Evolutionary conservation across 2,113 vertebrate species (phyloP).

Genomic region (Brienomyrus longianalis): DNA sequence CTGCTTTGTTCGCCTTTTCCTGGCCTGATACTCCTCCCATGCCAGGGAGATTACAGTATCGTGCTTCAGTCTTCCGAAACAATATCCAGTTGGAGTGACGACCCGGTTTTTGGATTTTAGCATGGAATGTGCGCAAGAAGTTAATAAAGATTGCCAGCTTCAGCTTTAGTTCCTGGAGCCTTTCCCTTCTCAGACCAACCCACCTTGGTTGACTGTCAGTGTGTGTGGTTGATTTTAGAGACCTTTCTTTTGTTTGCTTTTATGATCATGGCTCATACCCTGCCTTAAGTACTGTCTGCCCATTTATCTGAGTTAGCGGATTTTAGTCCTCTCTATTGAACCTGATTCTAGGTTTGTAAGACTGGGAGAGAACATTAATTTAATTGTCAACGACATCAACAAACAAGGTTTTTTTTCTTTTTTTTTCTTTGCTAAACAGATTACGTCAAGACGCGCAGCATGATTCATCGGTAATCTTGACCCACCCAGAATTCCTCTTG

Average conservation of each 20-base stretch:
- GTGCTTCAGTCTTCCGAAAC: neutral
- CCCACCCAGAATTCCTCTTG: neutral
- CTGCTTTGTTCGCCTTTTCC: neutral
- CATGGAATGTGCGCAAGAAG: neutral
- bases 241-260: neutral
- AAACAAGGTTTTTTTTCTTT: neutral
- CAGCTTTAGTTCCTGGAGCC: neutral
- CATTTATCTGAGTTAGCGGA: neutral
- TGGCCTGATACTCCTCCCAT: neutral
- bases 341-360: neutral
- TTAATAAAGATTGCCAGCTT: neutral
- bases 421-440: neutral
- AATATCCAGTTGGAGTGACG: neutral
- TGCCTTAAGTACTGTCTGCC: neutral
- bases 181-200: neutral
- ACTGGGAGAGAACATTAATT: neutral
- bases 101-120: neutral
- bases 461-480: neutral
- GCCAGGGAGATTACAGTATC: neutral
- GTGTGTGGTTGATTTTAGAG: neutral
- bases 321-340: neutral
- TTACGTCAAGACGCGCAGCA: neutral
- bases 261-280: neutral
- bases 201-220: neutral
- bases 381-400: neutral